phyloP scores from a whole-genome alignment of 1,140 invertebrate species.

The Rhyzopertha dominica region DNA sequence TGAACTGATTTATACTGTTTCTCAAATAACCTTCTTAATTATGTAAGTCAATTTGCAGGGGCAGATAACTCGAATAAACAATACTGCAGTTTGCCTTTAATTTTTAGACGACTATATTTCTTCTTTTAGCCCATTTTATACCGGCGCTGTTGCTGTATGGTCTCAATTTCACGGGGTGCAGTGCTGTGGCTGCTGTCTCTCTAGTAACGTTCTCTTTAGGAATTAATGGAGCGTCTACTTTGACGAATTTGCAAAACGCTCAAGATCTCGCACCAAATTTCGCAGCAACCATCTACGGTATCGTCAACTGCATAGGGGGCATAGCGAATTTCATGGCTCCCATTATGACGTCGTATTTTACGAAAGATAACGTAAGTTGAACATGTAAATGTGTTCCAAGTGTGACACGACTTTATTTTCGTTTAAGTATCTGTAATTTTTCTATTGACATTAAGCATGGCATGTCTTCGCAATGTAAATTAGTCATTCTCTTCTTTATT shows the following conservation, averaged over 20 bases:
- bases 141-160: constrained; percentile 62
- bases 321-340: constrained; percentile 71
- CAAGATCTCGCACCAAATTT: constrained; percentile 79
- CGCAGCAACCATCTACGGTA: constrained; percentile 70
- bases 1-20: too few species aligned
- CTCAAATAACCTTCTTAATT: too few species aligned
- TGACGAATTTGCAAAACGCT: constrained; percentile 78
- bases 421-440: neutral
- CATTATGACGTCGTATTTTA: constrained; percentile 62
- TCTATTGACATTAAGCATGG: neutral
- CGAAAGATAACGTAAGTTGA: constrained; percentile 54
- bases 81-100: too few species aligned
- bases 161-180: constrained; percentile 63
- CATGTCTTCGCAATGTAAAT: neutral
- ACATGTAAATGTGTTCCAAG: neutral
- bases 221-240: constrained; percentile 75
- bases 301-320: constrained; percentile 68
- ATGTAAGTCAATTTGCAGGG: too few species aligned
- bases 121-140: constrained; percentile 59
- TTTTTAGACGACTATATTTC: too few species aligned
- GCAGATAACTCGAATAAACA: too few species aligned
- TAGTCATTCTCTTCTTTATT: too few species aligned
- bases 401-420: neutral
- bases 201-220: constrained; percentile 71
- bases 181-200: constrained; percentile 55